Conservation (phyloP, 2,888 invertebrate genomes). For the Tanytarsus gracilentus region DNA sequence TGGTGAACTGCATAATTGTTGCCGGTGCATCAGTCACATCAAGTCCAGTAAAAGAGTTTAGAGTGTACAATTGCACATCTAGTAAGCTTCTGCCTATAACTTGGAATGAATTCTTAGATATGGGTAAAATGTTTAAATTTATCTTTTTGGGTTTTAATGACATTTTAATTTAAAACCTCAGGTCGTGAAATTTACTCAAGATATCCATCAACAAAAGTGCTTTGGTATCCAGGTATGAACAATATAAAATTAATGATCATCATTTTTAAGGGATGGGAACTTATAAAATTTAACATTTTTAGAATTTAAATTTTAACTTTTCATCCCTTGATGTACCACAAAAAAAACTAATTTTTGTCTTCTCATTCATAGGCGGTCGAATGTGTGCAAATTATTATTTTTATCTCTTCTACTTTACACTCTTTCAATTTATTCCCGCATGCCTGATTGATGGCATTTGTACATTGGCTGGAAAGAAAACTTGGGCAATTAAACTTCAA, state of each 20-base stretch:
- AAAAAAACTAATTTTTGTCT: too few relatives aligned
- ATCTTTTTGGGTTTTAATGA: neutral
- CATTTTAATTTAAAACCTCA: neutral
- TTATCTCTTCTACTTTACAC: conserved; percentile 44
- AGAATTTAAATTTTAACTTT: too few relatives aligned
- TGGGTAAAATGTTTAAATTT: conserved; percentile 34
- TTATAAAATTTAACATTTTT: too few relatives aligned
- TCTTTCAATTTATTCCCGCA: conserved; percentile 50
- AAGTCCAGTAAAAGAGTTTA: conserved; percentile 34
- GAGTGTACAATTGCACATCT: conserved; percentile 50
- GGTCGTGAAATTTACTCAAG: conserved; percentile 31
- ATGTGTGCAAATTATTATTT: conserved; percentile 38
- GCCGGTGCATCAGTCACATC: conserved; percentile 42
- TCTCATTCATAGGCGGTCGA: too few relatives aligned
- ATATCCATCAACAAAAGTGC: conserved; percentile 45
- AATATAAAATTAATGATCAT: too few relatives aligned
- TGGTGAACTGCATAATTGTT: conserved; percentile 46
- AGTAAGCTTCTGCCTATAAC: conserved; percentile 48
- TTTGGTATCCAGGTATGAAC: conserved; percentile 44
- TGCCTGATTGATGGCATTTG: conserved; percentile 46
- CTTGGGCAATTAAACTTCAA: conserved; percentile 44
- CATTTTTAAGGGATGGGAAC: too few relatives aligned
- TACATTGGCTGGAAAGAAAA: conserved; percentile 44
- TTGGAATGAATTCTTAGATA: conserved; percentile 46
- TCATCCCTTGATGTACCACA: too few relatives aligned